Percentiles rank a stretch among this genome's conserved stretches.
Evolutionary conservation across 2,113 vertebrate genomes (phyloP).

Genomic region (Anser brachyrhynchus): DNA sequence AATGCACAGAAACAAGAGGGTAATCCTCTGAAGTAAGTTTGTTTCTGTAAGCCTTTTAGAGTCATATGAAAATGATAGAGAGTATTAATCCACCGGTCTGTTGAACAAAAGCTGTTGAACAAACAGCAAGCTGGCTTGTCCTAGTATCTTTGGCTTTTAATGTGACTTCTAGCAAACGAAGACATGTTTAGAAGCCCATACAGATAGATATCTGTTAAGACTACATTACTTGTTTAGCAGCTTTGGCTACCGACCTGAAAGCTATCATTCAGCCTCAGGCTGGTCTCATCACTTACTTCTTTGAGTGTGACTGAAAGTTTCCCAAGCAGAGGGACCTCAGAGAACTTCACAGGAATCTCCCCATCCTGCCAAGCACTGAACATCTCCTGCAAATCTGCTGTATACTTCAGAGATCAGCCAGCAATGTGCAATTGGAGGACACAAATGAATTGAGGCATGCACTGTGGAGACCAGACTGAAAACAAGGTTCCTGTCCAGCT

Average conservation of each 20-base stretch:
- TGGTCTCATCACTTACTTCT: neutral
- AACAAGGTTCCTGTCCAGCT: neutral
- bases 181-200: neutral
- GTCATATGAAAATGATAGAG: neutral
- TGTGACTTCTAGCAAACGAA: neutral
- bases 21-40: conserved; percentile 58
- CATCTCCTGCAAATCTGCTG: neutral
- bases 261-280: neutral
- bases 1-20: conserved; percentile 48
- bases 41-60: conserved; percentile 48
- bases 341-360: neutral
- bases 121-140: neutral
- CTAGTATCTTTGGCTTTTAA: neutral
- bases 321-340: neutral
- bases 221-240: neutral
- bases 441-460: neutral
- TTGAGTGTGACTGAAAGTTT: neutral
- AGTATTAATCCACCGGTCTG: conserved; percentile 28
- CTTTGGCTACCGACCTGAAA: neutral
- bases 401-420: neutral
- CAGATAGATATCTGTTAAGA: neutral
- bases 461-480: neutral
- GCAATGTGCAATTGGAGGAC: neutral
- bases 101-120: neutral
- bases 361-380: neutral